phyloP scores from a whole-genome alignment of 2,113 vertebrate genomes.

The Pituophis catenifer region DNA sequence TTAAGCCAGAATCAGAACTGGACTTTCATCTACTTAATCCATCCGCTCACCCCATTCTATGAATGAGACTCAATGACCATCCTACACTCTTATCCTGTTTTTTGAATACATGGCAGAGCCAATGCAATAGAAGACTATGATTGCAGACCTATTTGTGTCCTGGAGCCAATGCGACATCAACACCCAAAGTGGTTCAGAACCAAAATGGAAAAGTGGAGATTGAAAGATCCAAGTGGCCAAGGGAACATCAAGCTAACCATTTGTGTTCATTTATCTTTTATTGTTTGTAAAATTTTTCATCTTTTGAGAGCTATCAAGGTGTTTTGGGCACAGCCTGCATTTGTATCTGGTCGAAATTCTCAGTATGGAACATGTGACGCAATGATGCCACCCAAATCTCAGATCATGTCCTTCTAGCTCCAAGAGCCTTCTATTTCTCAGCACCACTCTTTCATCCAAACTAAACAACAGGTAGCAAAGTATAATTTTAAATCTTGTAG shows the following conservation, averaged over 20 bases:
- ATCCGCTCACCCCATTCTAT: neutral
- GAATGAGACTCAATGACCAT: neutral
- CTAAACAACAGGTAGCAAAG: neutral
- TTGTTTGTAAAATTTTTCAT: neutral
- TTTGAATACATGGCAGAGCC: neutral
- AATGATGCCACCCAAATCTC: neutral
- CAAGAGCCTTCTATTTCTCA: neutral
- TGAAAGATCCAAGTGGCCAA: neutral
- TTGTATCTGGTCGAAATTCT: neutral
- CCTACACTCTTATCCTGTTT: neutral
- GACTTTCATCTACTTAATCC: neutral
- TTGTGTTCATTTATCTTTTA: neutral
- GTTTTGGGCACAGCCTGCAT: neutral
- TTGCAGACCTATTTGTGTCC: neutral
- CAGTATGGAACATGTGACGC: neutral
- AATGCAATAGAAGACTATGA: neutral
- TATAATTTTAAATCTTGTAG: neutral
- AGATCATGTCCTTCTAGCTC: neutral
- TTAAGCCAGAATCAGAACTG: neutral
- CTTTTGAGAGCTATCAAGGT: neutral
- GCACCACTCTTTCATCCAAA: neutral
- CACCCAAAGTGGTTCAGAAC: neutral
- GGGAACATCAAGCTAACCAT: neutral
- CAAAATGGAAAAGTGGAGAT: neutral
- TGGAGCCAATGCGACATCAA: neutral